These are phyloP conservation scores for Corythaeola cristata DNA, from an alignment of 2,113 vertebrate species.

Conservation along the genomic window DNA sequence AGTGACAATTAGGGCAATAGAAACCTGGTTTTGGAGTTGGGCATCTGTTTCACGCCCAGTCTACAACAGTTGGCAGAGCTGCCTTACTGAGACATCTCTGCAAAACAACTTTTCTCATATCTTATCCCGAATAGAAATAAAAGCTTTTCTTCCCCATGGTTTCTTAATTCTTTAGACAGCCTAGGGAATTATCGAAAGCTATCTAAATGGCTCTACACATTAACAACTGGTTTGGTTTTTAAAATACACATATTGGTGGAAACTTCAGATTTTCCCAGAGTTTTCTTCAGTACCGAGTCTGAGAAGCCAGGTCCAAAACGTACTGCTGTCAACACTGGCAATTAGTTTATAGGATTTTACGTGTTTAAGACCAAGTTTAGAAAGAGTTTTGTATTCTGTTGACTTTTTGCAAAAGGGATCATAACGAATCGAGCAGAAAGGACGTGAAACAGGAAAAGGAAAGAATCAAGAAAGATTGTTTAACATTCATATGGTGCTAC, in stretches of 20 bases:
- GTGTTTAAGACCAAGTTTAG: not conserved
- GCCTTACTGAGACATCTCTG: not conserved
- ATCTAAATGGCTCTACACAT: not conserved
- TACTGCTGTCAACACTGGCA: not conserved
- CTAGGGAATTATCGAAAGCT: not conserved
- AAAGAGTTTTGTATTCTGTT: not conserved
- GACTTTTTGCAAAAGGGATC: not conserved
- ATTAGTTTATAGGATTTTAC: not conserved
- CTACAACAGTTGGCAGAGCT: not conserved
- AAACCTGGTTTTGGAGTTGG: not conserved
- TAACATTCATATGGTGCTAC: constrained; percentile 4
- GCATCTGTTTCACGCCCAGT: not conserved
- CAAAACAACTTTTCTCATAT: not conserved
- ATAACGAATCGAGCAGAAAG: not conserved
- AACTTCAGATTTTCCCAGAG: not conserved
- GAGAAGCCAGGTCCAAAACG: not conserved
- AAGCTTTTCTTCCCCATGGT: not conserved
- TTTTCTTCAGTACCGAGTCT: not conserved
- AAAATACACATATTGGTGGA: not conserved
- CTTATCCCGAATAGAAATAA: not conserved
- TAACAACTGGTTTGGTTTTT: not conserved
- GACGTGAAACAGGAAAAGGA: not conserved
- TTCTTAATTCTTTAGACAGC: not conserved
- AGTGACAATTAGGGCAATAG: not conserved
- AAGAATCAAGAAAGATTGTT: not conserved